Base-by-base conservation (phyloP, 1,140 invertebrate genomes). In the Conus betulinus region DNA sequence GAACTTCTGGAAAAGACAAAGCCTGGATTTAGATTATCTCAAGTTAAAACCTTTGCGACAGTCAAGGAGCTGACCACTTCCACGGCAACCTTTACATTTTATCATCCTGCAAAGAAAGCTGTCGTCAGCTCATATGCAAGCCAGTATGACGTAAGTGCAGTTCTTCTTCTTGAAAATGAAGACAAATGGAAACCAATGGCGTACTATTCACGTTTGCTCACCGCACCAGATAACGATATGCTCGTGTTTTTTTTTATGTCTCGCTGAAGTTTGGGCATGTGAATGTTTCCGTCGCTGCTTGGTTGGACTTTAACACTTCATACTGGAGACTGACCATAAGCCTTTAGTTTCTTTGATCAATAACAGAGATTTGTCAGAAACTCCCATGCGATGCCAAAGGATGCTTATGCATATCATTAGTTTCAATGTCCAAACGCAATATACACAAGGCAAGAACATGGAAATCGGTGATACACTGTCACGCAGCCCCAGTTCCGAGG, bases 231-330 rank as follows among this genome's bases (percentile, higher is more conserved):
- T 90, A 89, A 90, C 95, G 94, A 79, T 96, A 96, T 81, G 91
- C 94, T 17, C 95, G 96, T 96, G 51, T n/a, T 96, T 97, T 78
- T 96, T 94, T 91, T 96, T 97, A 93, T 95, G 94, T 11, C 91
- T 96, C 27, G 95, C 95, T 10, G 93, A 96, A 25, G 89, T 96
- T 0, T 96, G 94, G 92, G 95, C 94, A 4, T 94, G 96, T 25
- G 93, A 94, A 84, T 95, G 96, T 91, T 96, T 96, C n/a, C 91
- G 95, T n/a, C 89, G 95, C 78, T 96, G 95, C 91, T 84, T 96
- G 7, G 94, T 91, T 90, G 96, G 95, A 82, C 92, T 91, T n/a
- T 88, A 92, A 6, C 81, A 60, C 7, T 89, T 93, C n/a, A 88
- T 76, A 63, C 76, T 95, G 7, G 8, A 78, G 79, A 94, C 93